phyloP scores from a whole-genome alignment of 2,797 vertebrate genomes.

The Platalea minor region DNA sequence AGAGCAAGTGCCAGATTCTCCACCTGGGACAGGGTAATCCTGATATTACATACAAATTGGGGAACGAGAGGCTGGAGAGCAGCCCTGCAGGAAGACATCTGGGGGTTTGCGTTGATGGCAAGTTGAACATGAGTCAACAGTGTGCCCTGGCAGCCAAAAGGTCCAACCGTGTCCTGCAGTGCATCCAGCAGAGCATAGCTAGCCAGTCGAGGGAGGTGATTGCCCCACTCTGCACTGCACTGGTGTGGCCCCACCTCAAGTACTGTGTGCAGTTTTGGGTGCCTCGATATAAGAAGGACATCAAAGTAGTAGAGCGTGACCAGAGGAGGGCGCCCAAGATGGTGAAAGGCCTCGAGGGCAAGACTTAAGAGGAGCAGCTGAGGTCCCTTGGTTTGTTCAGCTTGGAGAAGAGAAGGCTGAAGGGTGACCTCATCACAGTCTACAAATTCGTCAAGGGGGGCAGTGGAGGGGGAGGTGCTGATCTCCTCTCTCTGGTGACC shows the following conservation, averaged over 20 bases:
- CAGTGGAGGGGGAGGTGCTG: accelerated
- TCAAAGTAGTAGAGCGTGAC: not conserved
- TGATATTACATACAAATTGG: not conserved
- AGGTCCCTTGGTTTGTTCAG: not conserved
- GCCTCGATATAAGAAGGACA: not conserved
- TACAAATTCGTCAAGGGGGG: accelerated
- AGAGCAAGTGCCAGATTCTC: not conserved
- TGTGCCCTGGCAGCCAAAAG: not conserved
- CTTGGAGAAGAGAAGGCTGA: not conserved
- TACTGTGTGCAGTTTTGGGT: not conserved
- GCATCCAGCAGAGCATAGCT: accelerated
- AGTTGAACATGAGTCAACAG: not conserved
- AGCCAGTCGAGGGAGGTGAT: accelerated
- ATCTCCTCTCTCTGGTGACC: not conserved
- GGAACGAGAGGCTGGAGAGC: accelerated
- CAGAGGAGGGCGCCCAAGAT: not conserved
- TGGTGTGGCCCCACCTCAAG: accelerated
- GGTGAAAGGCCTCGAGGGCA: not conserved
- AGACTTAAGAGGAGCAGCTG: not conserved
- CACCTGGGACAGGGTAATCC: accelerated
- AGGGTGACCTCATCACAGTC: not conserved
- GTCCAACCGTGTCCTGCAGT: accelerated
- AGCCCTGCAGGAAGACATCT: accelerated
- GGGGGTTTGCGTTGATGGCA: too few species aligned
- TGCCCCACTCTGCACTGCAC: not conserved